These are phyloP conservation scores for Globodera ellingtonae DNA, from an alignment of 1,140 invertebrate species.

Conservation along the genomic window DNA sequence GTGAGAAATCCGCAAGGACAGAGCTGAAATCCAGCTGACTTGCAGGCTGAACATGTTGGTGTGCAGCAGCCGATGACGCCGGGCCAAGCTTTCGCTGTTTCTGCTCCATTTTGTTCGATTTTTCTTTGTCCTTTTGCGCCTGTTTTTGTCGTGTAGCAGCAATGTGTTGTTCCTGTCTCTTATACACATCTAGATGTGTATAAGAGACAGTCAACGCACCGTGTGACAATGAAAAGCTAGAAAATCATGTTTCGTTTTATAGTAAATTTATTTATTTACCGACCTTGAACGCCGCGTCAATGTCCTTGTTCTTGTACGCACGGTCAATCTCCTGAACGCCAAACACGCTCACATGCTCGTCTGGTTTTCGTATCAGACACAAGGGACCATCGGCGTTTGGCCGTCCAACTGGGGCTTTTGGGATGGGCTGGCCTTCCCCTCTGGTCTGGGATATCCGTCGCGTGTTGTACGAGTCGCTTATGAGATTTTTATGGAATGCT, in stretches of 20 bases:
- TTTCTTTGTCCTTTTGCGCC: conserved; percentile 42
- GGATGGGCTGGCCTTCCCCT: conserved; percentile 37
- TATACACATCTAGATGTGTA: no score
- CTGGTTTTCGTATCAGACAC: conserved; percentile 41
- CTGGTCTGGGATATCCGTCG: conserved; percentile 30
- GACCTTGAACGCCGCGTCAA: conserved; percentile 56
- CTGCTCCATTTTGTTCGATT: conserved; percentile 37
- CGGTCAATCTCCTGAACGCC: conserved; percentile 59
- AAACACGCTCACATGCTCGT: conserved; percentile 55
- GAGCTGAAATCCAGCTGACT: not conserved
- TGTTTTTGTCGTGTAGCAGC: conserved; percentile 46
- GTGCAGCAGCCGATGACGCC: conserved; percentile 4
- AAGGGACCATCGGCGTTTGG: conserved; percentile 51
- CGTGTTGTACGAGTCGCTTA: conserved; percentile 58
- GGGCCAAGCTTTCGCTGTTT: conserved; percentile 11
- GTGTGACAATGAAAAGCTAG: conserved; percentile 41
- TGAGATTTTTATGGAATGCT: conserved; percentile 51
- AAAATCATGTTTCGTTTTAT: not conserved
- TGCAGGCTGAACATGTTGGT: not conserved
- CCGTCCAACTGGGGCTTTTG: conserved; percentile 42
- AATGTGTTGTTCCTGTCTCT: conserved; percentile 43
- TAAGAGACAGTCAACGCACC: no score
- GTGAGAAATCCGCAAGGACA: not conserved
- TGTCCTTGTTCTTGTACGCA: conserved; percentile 54
- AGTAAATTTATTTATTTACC: not conserved